phyloP scores from a whole-genome alignment of 2,888 invertebrate genomes.

The Allacma fusca region DNA sequence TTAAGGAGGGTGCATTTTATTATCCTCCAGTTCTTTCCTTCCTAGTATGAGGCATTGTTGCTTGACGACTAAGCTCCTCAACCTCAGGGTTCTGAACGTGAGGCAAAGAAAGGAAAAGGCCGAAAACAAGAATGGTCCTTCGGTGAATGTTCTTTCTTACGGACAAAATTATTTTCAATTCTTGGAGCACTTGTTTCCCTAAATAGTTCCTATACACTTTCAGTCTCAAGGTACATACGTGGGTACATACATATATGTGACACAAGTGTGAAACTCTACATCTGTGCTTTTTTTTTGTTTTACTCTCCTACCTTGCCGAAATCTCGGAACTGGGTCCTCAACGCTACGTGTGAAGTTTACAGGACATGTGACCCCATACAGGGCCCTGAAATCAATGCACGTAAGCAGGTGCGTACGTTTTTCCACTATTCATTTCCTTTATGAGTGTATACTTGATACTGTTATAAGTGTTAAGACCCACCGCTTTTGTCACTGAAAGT shows the following conservation, averaged over 20 bases:
- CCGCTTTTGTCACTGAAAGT: not conserved
- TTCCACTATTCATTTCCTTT: too few relatives aligned
- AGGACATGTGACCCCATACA: not conserved
- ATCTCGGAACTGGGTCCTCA: not conserved
- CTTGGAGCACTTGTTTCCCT: not conserved
- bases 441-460: too few relatives aligned
- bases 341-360: slow-evolving; percentile 8
- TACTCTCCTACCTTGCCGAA: not conserved
- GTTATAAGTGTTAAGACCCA: not conserved
- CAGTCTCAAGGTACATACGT: too few relatives aligned
- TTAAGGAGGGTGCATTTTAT: slow-evolving; percentile 35
- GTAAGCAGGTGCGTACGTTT: slow-evolving; percentile 2
- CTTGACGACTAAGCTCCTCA: not conserved
- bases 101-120: not conserved
- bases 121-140: not conserved
- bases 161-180: not conserved
- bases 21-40: slow-evolving; percentile 14
- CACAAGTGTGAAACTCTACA: slow-evolving; percentile 7
- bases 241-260: not conserved
- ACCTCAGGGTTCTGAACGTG: not conserved
- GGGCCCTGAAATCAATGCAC: not conserved
- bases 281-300: not conserved
- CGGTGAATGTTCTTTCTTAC: not conserved
- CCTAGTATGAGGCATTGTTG: slow-evolving; percentile 19
- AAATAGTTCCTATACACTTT: too few relatives aligned